Evolutionary conservation across 2,797 vertebrate genomes (phyloP), one percentile per base, ranked within the genome.

Genomic region (Bovichtus variegatus): DNA sequence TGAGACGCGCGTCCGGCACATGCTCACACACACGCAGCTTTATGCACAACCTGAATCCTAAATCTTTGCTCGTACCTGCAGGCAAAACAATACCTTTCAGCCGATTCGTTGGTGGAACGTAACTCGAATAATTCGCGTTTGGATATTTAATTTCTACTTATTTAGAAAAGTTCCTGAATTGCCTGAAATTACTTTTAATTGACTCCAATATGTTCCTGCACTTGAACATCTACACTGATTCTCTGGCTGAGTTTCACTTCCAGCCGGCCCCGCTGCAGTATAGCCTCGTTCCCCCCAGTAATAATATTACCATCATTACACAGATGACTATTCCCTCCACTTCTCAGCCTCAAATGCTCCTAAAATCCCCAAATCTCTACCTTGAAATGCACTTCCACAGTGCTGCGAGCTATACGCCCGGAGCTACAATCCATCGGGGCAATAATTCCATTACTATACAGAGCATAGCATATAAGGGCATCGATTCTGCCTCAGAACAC

Each of bases 261-360:
- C 38, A 82, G 31, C 43, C 36, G 2, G 25, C 71, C 53, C 54
- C 1, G 7, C 60, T 77, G 64, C 80, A 81, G 81, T 86, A 84
- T 78, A 79, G 44, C 65, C 62, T 65, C 62, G 2, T 41, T 43
- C 36, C 53, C 54, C 53, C 63, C 7, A 4, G 69, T 80, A 77
- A 86, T 77, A 88, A 85, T 84, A 85, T 83, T 76, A 86, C 78
- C 44, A 40, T 89, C 71, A 87, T 91, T 84, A 87, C 82, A 82
- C 77, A 87, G 66, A 90, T 87, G 80, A 85, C 70, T 80, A 66
- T 88, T 85, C 72, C 59, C 27, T 82, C 23, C 63, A 74, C 81
- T 82, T 75, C 63, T 83, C 73, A 69, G 68, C 68, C 80, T 81
- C 70, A 84, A 80, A 89, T 76, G 61, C 79, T 68, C 65, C 68